Percentiles rank a stretch among this genome's conserved stretches.
These are phyloP conservation scores for Thymallus thymallus DNA, from an alignment of 2,113 vertebrate genomes.

Conservation along the genomic window DNA sequence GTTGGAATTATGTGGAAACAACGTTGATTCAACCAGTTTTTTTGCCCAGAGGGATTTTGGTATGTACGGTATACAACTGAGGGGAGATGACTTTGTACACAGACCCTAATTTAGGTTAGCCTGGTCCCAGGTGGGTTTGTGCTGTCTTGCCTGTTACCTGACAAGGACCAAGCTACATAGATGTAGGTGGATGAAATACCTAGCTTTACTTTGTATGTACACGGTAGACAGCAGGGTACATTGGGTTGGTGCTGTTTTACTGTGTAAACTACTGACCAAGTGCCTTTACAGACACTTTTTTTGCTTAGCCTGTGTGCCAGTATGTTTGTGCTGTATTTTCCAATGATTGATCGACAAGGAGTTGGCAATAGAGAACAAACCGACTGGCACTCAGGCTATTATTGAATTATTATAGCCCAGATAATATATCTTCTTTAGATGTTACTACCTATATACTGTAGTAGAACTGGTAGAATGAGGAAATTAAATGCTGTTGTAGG, in stretches of 20 bases:
- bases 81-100: background rate
- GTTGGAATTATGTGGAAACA: no score
- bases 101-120: background rate
- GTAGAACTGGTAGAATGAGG: background rate
- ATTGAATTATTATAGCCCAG: background rate
- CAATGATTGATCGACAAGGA: no score
- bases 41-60: background rate
- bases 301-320: background rate
- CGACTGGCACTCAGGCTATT: no score
- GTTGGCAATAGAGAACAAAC: no score
- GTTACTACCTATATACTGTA: background rate
- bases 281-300: conserved; percentile 8
- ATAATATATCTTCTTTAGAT: background rate
- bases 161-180: background rate
- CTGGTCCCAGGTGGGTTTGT: no score
- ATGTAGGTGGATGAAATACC: background rate
- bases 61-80: background rate
- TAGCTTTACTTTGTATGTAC: background rate
- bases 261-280: conserved; percentile 32
- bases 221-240: background rate
- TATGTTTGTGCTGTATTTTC: no score
- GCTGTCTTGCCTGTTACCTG: no score
- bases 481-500: conserved; percentile 26
- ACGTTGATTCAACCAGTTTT: no score
- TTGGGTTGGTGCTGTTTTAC: conserved; percentile 22